phyloP scores from a whole-genome alignment of 2,113 vertebrate species.

The Panthera leo region DNA sequence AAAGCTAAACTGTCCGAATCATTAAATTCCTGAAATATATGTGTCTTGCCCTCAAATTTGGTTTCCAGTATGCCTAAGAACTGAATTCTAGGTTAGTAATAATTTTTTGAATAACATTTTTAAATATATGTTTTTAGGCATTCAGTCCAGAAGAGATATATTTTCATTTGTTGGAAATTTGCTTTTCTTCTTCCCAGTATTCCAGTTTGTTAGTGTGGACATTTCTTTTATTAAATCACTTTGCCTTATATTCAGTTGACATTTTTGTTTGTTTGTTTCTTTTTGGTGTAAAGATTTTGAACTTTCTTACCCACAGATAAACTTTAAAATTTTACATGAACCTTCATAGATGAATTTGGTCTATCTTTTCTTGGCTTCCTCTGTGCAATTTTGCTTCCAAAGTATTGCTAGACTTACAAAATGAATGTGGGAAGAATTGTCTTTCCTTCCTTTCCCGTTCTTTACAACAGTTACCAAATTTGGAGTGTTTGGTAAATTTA shows the following conservation, averaged over 20 bases:
- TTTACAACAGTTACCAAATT: not conserved
- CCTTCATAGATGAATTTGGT: not conserved
- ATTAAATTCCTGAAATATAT: not conserved
- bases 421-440: not conserved
- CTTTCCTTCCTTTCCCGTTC: not conserved
- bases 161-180: not conserved
- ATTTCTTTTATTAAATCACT: not conserved
- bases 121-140: not conserved
- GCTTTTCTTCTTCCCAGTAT: not conserved
- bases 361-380: not conserved
- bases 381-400: constrained; percentile 8
- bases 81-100: not conserved
- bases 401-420: not conserved
- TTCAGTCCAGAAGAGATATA: not conserved
- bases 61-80: not conserved
- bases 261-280: not conserved
- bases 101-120: not conserved
- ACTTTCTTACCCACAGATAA: not conserved
- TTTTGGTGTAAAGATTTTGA: not conserved
- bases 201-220: not conserved
- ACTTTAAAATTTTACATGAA: not conserved
- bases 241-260: not conserved
- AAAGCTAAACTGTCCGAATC: not conserved
- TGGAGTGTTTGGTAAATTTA: not conserved
- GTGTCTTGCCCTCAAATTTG: not conserved